Conservation (phyloP, 2,888 invertebrate species). For the Drosophila austrosaltans region DNA sequence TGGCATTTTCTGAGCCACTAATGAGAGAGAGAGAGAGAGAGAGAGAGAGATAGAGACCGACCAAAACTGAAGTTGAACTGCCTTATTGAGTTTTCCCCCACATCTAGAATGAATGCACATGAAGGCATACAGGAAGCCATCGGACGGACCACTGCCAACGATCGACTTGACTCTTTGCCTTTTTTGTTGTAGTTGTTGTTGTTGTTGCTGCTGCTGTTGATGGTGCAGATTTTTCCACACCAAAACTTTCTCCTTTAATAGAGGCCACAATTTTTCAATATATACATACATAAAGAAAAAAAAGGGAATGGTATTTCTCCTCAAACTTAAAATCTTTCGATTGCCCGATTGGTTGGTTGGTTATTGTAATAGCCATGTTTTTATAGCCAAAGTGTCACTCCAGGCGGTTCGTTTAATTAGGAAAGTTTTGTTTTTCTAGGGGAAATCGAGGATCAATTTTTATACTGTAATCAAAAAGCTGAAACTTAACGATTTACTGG, state of each 20-base stretch:
- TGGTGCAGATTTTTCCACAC: constrained; percentile 26
- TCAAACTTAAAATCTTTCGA: constrained; percentile 23
- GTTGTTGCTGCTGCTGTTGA: neutral
- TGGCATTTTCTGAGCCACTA: constrained; percentile 64
- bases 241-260: constrained; percentile 65
- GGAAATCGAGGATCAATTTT: neutral
- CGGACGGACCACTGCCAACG: constrained; percentile 9
- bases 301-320: constrained; percentile 39
- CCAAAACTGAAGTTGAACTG: constrained; percentile 29
- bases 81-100: constrained; percentile 51
- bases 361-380: constrained; percentile 22
- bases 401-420: neutral
- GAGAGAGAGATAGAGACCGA: neutral
- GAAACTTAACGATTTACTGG: no score
- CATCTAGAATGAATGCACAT: constrained; percentile 39
- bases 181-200: constrained; percentile 20
- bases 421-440: neutral
- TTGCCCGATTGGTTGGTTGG: constrained; percentile 31
- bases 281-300: constrained; percentile 15
- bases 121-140: constrained; percentile 10
- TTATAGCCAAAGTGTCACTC: neutral
- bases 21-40: constrained; percentile 51
- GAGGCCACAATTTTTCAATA: constrained; percentile 52
- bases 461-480: no score
- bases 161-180: constrained; percentile 45